These are phyloP conservation scores for Brachirus orientalis DNA, from an alignment of 2,113 vertebrate genomes.

Conservation along the genomic window DNA sequence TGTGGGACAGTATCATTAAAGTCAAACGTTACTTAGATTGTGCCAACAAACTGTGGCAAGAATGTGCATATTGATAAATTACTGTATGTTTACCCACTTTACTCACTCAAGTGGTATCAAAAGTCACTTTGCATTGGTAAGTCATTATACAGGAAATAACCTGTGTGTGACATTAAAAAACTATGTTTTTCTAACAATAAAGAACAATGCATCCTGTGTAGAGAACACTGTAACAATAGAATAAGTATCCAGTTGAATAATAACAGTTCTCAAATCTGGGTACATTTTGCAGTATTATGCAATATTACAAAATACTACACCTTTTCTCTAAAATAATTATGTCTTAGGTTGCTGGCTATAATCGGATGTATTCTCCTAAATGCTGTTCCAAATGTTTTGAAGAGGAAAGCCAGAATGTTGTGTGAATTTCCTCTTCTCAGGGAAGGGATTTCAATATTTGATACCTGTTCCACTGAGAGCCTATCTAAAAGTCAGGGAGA, in stretches of 20 bases:
- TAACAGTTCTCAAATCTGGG: neutral
- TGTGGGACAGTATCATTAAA: too few relatives aligned
- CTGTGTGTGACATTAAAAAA: too few relatives aligned
- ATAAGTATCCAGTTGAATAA: neutral
- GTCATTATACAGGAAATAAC: too few relatives aligned
- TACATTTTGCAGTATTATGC: neutral
- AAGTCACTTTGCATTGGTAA: too few relatives aligned
- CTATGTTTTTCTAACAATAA: too few relatives aligned
- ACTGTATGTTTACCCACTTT: too few relatives aligned
- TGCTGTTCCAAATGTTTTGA: conserved; percentile 17
- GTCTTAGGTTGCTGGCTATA: neutral
- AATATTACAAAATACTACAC: neutral
- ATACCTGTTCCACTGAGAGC: conserved; percentile 29
- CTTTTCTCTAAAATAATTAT: neutral
- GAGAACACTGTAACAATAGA: neutral
- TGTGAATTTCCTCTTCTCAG: conserved; percentile 22
- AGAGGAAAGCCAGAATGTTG: conserved; percentile 2
- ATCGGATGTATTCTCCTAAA: conserved; percentile 19
- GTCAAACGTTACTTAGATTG: too few relatives aligned
- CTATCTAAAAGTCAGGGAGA: conserved; percentile 55
- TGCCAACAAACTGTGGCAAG: too few relatives aligned
- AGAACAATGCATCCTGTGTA: neutral
- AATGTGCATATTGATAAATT: too few relatives aligned
- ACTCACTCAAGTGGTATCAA: too few relatives aligned
- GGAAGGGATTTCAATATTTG: neutral